A percentile compares a stretch with the other conserved stretches of the same genome.
Evolutionary conservation across 2,797 vertebrate species (phyloP).

Genomic region (Micropoecilia bifurca): DNA sequence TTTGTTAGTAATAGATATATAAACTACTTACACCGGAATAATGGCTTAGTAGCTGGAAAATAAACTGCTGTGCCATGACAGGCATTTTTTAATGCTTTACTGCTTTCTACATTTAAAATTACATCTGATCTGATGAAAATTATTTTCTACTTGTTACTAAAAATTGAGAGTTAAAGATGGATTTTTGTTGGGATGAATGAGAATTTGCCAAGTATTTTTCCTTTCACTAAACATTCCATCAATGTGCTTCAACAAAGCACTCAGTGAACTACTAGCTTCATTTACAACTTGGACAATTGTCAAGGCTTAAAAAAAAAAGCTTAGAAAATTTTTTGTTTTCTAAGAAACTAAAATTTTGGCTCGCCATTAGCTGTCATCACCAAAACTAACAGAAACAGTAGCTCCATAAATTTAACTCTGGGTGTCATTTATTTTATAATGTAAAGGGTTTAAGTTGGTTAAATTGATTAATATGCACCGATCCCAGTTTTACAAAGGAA

Average conservation of each 20-base stretch:
- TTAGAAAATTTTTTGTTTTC: neutral
- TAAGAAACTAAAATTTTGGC: neutral
- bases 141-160: neutral
- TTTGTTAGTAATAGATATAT: slow-evolving; percentile 1
- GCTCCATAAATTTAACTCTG: neutral
- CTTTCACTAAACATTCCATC: neutral
- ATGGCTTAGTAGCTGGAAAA: neutral
- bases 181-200: neutral
- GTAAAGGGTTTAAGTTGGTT: neutral
- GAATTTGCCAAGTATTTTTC: neutral
- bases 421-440: neutral
- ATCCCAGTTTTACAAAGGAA: slow-evolving; percentile 11
- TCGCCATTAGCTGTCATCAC: neutral
- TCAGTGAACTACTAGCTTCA: neutral
- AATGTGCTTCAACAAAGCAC: neutral
- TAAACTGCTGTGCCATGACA: neutral
- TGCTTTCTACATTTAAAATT: neutral
- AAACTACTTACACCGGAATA: neutral
- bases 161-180: neutral
- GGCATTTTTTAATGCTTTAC: neutral
- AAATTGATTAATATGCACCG: neutral
- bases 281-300: neutral
- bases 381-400: neutral
- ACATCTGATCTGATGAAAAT: neutral
- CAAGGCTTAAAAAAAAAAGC: neutral